phyloP scores from a whole-genome alignment of 2,888 invertebrate genomes.

The Rhamphomyia laevipes region DNA sequence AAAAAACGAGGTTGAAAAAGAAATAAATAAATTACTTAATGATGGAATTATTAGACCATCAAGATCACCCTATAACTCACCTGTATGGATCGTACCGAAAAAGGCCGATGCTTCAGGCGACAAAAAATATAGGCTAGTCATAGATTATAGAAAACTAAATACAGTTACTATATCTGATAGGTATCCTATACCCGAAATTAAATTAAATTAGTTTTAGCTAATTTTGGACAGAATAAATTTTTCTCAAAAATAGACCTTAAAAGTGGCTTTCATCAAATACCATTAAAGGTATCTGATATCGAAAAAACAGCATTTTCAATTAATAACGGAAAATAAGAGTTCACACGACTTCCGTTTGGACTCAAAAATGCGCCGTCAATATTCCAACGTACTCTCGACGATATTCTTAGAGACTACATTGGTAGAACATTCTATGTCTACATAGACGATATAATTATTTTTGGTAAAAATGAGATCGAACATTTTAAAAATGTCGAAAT shows the following conservation, averaged over 20 bases:
- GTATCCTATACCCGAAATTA: conserved; percentile 8
- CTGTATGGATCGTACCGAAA: no score
- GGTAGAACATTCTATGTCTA: conserved; percentile 9
- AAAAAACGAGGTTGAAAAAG: no score
- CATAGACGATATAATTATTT: conserved; percentile 11
- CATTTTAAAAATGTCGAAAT: conserved; percentile 6
- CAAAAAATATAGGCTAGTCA: conserved; percentile 8
- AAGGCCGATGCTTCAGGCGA: conserved; percentile 6
- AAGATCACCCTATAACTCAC: no score
- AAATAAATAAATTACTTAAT: no score
- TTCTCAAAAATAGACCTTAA: no score
- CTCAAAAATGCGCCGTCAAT: conserved; percentile 12
- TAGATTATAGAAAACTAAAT: conserved; percentile 7
- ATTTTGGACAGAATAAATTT: conserved; percentile 6
- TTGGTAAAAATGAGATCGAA: conserved; percentile 10
- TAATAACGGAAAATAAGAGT: conserved; percentile 13
- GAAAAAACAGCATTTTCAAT: conserved; percentile 13
- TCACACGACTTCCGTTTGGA: conserved; percentile 9
- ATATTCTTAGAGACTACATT: conserved; percentile 9
- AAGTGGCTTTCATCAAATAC: conserved; percentile 12
- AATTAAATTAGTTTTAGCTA: conserved; percentile 7
- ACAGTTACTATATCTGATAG: neutral
- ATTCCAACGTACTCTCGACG: conserved; percentile 12
- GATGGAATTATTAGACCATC: no score
- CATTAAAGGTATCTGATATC: conserved; percentile 7